Evolutionary conservation across 2,888 invertebrate species (phyloP).

Genomic region (Standfussiana lucernea): DNA sequence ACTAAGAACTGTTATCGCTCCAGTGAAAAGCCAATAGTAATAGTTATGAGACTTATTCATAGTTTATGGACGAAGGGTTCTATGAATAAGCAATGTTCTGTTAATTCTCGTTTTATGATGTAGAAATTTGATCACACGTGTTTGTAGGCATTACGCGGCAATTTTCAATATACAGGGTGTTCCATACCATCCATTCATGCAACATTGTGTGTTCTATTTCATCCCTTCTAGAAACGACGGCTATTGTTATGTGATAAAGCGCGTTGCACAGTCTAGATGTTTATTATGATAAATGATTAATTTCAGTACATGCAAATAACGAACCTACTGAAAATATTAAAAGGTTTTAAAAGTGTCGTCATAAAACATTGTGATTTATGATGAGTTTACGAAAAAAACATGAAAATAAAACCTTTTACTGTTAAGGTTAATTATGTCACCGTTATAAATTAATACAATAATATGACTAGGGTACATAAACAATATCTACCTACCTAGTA

Average conservation of each 20-base stretch:
- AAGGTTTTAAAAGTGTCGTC: slow-evolving; percentile 5
- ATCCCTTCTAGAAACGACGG: slow-evolving; percentile 46
- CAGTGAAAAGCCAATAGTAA: slow-evolving; percentile 9
- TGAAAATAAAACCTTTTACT: neutral
- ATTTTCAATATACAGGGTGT: slow-evolving; percentile 59
- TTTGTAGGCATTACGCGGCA: slow-evolving; percentile 47
- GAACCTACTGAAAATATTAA: neutral
- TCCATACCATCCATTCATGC: slow-evolving; percentile 46
- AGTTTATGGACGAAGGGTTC: slow-evolving; percentile 13
- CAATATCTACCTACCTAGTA: slow-evolving; percentile 69
- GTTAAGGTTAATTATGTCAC: slow-evolving; percentile 8
- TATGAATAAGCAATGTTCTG: slow-evolving; percentile 19
- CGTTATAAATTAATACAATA: slow-evolving; percentile 51
- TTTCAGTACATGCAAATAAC: neutral
- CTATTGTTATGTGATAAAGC: slow-evolving; percentile 61
- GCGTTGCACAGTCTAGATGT: slow-evolving; percentile 44
- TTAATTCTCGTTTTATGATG: slow-evolving; percentile 21
- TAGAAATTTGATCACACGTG: slow-evolving; percentile 26
- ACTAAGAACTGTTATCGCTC: slow-evolving; percentile 5
- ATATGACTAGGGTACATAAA: slow-evolving; percentile 62
- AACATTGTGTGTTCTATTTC: slow-evolving; percentile 56
- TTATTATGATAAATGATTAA: neutral
- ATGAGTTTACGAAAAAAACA: neutral
- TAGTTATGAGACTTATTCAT: slow-evolving; percentile 1
- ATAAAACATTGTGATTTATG: slow-evolving; percentile 13